These are phyloP conservation scores for Copsychus sechellarum DNA, from an alignment of 2,113 vertebrate genomes.

Conservation along the genomic window DNA sequence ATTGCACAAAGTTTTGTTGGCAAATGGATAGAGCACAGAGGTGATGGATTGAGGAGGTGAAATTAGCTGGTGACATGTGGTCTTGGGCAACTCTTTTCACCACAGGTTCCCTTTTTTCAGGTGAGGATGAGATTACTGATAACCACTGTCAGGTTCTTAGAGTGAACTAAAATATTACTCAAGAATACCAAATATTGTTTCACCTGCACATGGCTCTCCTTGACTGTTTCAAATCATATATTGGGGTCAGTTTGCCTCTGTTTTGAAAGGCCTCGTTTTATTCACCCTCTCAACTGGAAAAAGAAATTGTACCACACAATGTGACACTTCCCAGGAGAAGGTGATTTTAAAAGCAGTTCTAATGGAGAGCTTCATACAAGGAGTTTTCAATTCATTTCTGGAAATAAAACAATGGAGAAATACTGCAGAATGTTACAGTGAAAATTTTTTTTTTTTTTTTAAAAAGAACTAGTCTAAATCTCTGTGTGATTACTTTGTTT, in stretches of 20 bases:
- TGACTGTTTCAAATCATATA: background rate
- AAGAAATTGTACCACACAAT: background rate
- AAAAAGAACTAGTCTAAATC: background rate
- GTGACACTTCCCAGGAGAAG: background rate
- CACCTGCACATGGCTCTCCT: background rate
- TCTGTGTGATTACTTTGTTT: background rate
- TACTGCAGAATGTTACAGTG: background rate
- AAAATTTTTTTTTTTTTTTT: background rate
- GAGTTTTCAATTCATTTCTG: accelerated
- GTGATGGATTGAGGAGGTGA: background rate
- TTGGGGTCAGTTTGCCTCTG: background rate
- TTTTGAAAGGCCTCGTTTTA: background rate
- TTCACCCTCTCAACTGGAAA: background rate
- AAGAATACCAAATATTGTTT: background rate
- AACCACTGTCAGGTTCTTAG: background rate
- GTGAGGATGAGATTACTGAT: background rate
- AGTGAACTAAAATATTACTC: background rate
- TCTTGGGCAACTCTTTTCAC: background rate
- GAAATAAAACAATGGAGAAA: background rate
- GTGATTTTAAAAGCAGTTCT: background rate
- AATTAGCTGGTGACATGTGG: background rate
- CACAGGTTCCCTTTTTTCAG: background rate
- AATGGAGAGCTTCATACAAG: background rate
- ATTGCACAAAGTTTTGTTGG: background rate
- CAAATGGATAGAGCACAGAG: background rate